These are phyloP conservation scores for Aythya baeri DNA, from an alignment of 2,113 vertebrate genomes.

Conservation along the genomic window DNA sequence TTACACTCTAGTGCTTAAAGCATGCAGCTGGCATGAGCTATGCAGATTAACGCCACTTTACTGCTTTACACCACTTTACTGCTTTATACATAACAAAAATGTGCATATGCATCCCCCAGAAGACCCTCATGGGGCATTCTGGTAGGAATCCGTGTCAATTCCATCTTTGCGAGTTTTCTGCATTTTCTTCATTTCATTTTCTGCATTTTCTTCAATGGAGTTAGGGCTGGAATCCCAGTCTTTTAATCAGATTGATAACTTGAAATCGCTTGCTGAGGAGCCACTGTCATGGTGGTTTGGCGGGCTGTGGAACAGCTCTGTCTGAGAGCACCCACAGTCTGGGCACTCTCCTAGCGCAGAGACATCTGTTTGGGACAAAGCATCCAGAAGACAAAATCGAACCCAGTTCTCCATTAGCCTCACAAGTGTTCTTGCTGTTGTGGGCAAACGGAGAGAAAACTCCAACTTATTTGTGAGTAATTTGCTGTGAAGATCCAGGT, in stretches of 20 bases:
- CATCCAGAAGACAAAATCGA: background rate
- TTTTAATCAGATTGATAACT: background rate
- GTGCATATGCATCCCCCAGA: background rate
- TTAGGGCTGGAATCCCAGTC: background rate
- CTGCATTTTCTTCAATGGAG: background rate
- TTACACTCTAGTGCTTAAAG: background rate
- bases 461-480: background rate
- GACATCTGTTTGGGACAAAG: background rate
- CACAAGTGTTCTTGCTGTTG: background rate
- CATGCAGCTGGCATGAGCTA: background rate
- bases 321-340: background rate
- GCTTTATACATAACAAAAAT: background rate
- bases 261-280: background rate
- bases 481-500: background rate
- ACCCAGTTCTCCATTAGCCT: background rate
- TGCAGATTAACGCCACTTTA: background rate
- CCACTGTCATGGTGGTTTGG: background rate
- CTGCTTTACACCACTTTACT: background rate
- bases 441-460: background rate
- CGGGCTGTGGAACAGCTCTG: background rate
- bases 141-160: background rate
- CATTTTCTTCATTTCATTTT: background rate
- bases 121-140: background rate
- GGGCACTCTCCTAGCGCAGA: accelerated
- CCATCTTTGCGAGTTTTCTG: background rate